These are phyloP conservation scores for Leiothrix lutea DNA, from an alignment of 2,113 vertebrate genomes.

Conservation along the genomic window DNA sequence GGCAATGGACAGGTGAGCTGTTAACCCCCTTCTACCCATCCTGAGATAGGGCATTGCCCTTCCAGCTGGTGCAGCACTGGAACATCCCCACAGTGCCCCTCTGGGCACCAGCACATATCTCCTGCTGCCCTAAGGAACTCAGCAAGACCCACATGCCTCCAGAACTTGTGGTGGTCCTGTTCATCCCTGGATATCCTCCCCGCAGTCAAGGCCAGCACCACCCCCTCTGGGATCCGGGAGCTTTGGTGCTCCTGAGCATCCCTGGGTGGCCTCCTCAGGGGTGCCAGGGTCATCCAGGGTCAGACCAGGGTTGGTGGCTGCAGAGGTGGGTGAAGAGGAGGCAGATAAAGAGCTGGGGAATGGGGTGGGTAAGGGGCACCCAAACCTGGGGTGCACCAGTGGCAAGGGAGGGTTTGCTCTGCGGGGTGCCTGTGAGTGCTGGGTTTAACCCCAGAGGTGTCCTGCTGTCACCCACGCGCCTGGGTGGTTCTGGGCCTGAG, in stretches of 20 bases:
- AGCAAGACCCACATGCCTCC: fast-evolving
- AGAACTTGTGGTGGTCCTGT: not conserved
- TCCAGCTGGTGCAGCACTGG: not conserved
- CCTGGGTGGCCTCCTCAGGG: not conserved
- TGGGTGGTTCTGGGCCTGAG: not conserved
- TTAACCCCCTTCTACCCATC: not conserved
- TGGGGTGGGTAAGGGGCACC: not conserved
- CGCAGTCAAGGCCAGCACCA: not conserved
- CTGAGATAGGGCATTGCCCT: not conserved
- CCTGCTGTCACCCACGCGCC: not conserved
- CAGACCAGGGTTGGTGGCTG: not conserved
- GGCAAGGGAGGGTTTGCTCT: not conserved
- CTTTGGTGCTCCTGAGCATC: not conserved
- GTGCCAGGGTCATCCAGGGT: not conserved
- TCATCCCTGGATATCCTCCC: not conserved
- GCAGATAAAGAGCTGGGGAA: not conserved
- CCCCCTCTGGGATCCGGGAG: fast-evolving
- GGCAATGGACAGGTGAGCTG: not conserved
- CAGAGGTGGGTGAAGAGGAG: not conserved
- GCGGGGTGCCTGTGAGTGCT: not conserved
- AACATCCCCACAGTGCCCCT: not conserved
- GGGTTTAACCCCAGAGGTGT: not conserved
- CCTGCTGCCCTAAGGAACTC: not conserved
- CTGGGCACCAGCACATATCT: not conserved
- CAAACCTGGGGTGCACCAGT: not conserved